phyloP scores from a whole-genome alignment of 2,888 invertebrate genomes.

The Drosophila nr. perissopoda region DNA sequence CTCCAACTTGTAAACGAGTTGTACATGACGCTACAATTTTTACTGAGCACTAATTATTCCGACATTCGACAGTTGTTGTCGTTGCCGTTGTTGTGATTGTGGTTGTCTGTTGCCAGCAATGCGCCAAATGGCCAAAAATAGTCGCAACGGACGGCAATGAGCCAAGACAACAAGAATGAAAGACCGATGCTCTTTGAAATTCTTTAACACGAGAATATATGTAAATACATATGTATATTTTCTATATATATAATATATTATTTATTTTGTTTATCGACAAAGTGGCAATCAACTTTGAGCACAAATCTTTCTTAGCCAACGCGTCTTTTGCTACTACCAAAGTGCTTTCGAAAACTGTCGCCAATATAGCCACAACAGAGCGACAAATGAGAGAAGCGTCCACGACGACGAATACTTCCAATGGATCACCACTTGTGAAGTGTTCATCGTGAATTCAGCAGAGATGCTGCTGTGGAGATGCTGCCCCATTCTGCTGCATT shows the following conservation, averaged over 20 bases:
- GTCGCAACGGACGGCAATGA: constrained; percentile 71
- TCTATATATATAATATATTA: constrained; percentile 41
- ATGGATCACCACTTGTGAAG: constrained; percentile 79
- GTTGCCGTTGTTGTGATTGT: not conserved
- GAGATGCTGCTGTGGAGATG: constrained; percentile 10
- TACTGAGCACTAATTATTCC: constrained; percentile 33
- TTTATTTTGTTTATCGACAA: constrained; percentile 40
- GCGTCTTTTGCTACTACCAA: constrained; percentile 68
- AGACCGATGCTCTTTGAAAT: constrained; percentile 10
- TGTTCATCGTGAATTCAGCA: constrained; percentile 67
- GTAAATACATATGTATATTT: constrained; percentile 14
- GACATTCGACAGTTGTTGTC: constrained; percentile 5
- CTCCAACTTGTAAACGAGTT: constrained; percentile 72
- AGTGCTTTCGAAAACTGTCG: constrained; percentile 46
- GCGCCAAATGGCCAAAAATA: constrained; percentile 70
- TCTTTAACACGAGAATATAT: constrained; percentile 6
- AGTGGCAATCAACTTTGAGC: constrained; percentile 27
- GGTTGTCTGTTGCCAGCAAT: constrained; percentile 34
- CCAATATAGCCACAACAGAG: constrained; percentile 33
- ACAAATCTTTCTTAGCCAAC: constrained; percentile 50
- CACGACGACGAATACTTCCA: constrained; percentile 52
- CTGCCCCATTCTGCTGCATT: constrained; percentile 50
- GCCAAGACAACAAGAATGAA: constrained; percentile 60
- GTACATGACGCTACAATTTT: constrained; percentile 64
- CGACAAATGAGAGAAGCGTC: constrained; percentile 53